Base-by-base conservation (phyloP, 2,888 invertebrate genomes). In the Mesopsocus fuscifrons region DNA sequence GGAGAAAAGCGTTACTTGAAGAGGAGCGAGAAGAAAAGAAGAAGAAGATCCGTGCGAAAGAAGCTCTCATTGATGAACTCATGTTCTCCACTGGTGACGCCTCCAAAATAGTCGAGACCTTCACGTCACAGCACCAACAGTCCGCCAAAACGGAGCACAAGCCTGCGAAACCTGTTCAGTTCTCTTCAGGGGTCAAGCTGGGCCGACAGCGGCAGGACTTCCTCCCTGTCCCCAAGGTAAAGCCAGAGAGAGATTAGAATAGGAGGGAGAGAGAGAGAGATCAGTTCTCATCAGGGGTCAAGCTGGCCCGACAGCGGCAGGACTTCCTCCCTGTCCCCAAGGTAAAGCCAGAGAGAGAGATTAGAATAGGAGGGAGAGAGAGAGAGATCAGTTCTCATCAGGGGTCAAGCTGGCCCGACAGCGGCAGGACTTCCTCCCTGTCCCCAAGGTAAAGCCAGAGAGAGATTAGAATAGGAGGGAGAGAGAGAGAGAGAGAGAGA, bases 41-140 rank as follows among this genome's bases (percentile, higher is more conserved):
- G 55, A 80, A 79, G 50, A 88, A 88, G 59, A 74, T 82, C 16
- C 71, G 81, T 30, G 81, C 85, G 50, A 89, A 88, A 52, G 88
- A 94, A 58, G 88, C 87, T 0, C 63, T 97, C 3, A 91, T 97
- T 46, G 92, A 95, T 61, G 92, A 95, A 58, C 66, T 97, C 30
- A 92, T 91, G 80, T 85, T 84, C 58, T 88, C 91, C 1, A 83
- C 85, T 50, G 79, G 77, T 8, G 80, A 92, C 58, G 94, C 94
- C 0, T 78, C 80, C 51, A 80, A 79, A 50, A 92, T 94, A 52
- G 64, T 94, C 1, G 79, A 75, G 48, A 78, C 77, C 9, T 89
- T 88, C 60, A 77, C 78, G 1, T n/a, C n/a, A n/a, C 71, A 76
- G 43, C 73, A 68, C n/a, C 46, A 53, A 44, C 47, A 38, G 11